phyloP scores from a whole-genome alignment of 2,888 invertebrate species.

The Acanthosepion esculentum region DNA sequence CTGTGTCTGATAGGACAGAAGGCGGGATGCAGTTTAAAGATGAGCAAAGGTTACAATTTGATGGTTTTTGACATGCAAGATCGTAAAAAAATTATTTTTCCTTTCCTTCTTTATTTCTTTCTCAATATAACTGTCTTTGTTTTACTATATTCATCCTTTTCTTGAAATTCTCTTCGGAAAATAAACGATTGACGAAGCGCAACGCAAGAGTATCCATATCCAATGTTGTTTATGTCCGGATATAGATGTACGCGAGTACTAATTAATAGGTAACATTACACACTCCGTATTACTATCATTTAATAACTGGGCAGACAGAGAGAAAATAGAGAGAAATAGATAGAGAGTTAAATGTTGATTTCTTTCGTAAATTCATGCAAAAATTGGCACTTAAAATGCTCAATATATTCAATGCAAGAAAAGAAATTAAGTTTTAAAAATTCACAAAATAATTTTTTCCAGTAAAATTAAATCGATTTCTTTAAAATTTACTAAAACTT shows the following conservation, averaged over 20 bases:
- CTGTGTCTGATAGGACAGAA: neutral
- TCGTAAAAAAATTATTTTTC: neutral
- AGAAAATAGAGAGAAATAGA: neutral
- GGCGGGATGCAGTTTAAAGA: neutral
- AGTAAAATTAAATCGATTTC: too few species aligned
- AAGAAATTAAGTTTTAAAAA: too few species aligned
- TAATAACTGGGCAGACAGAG: neutral
- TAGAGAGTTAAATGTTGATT: too few species aligned
- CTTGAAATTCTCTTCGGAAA: neutral
- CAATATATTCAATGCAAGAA: too few species aligned
- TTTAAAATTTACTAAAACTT: too few species aligned
- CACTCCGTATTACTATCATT: neutral
- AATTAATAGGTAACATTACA: neutral
- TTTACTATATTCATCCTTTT: neutral
- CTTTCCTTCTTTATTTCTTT: neutral
- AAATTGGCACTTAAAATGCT: too few species aligned
- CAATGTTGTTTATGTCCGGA: neutral
- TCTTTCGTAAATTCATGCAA: too few species aligned
- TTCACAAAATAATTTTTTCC: too few species aligned
- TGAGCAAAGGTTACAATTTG: neutral
- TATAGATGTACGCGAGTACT: neutral
- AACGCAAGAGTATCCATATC: neutral
- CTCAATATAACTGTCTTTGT: neutral
- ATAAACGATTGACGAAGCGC: neutral
- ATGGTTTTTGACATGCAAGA: neutral